These are phyloP conservation scores for Drosophila falleni DNA, from an alignment of 2,888 invertebrate genomes.

Conservation along the genomic window DNA sequence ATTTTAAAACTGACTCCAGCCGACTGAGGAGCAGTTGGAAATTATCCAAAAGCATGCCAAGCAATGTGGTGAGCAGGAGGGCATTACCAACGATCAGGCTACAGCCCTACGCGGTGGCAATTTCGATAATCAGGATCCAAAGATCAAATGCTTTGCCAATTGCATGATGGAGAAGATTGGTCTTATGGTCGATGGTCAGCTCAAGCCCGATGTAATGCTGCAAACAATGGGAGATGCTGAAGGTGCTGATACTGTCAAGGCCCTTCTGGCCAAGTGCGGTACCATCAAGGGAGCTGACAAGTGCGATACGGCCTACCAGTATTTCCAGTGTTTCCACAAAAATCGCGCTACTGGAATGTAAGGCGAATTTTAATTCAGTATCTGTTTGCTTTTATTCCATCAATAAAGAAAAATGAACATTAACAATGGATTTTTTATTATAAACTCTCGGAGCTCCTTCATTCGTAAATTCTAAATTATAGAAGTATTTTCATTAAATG, in stretches of 20 bases:
- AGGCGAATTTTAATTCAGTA: too few species aligned
- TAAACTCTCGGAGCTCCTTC: not conserved
- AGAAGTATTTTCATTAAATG: too few species aligned
- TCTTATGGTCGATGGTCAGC: constrained; percentile 62
- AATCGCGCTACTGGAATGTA: constrained; percentile 15
- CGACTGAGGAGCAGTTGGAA: constrained; percentile 68
- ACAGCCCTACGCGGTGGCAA: constrained; percentile 59
- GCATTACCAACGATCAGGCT: constrained; percentile 61
- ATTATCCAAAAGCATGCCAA: constrained; percentile 42
- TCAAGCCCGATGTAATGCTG: constrained; percentile 51
- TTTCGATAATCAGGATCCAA: constrained; percentile 51
- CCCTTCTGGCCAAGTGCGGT: constrained; percentile 47
- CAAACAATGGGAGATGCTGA: constrained; percentile 40
- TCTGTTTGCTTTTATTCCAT: not conserved
- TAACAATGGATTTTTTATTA: not conserved
- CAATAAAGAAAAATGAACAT: constrained; percentile 19
- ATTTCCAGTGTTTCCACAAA: constrained; percentile 58
- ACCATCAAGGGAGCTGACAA: constrained; percentile 51
- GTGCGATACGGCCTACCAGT: constrained; percentile 65
- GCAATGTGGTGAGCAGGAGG: constrained; percentile 64
- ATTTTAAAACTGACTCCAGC: not conserved
- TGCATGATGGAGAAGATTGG: constrained; percentile 78
- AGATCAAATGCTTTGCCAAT: constrained; percentile 75
- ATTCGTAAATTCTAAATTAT: too few species aligned
- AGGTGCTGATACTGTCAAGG: constrained; percentile 53